Percentiles rank a stretch among this genome's conserved stretches.
Evolutionary conservation across 2,113 vertebrate species (phyloP).

Genomic region (Origma solitaria): DNA sequence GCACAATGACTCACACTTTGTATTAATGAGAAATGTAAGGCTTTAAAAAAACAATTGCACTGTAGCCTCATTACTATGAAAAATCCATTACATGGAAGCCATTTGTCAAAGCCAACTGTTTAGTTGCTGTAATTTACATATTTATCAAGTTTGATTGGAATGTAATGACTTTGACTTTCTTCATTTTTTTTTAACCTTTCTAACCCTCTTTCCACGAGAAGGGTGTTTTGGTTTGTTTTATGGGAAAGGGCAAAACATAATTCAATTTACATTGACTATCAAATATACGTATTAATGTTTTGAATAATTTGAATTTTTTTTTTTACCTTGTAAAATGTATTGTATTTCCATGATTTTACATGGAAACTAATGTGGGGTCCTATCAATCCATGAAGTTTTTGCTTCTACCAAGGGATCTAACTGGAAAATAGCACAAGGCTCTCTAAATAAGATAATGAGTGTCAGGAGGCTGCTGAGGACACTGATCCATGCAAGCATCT

Average conservation of each 20-base stretch:
- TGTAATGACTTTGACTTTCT: constrained; percentile 76
- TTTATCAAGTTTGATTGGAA: constrained; percentile 89
- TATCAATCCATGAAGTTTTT: not conserved
- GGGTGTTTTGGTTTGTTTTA: constrained; percentile 1
- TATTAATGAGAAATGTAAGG: constrained; percentile 58
- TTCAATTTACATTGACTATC: constrained; percentile 58
- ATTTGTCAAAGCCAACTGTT: constrained; percentile 84
- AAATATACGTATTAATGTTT: not conserved
- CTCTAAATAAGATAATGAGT: not conserved
- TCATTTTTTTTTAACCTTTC: constrained; percentile 66
- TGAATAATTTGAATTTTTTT: not conserved
- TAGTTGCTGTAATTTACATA: constrained; percentile 85
- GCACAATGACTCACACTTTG: not conserved
- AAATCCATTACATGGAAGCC: constrained; percentile 80
- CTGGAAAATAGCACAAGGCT: not conserved
- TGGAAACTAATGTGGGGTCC: not conserved
- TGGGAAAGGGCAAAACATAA: constrained; percentile 41
- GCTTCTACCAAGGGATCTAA: not conserved
- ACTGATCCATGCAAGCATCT: not conserved
- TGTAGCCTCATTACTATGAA: constrained; percentile 80
- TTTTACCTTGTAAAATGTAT: not conserved
- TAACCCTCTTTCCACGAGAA: constrained; percentile 39
- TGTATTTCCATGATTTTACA: not conserved
- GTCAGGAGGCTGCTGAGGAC: not conserved
- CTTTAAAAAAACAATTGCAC: constrained; percentile 76